Evolutionary conservation across 2,113 vertebrate genomes (phyloP), one percentile per base, ranked within the genome.

Genomic region (Anguilla japonica): DNA sequence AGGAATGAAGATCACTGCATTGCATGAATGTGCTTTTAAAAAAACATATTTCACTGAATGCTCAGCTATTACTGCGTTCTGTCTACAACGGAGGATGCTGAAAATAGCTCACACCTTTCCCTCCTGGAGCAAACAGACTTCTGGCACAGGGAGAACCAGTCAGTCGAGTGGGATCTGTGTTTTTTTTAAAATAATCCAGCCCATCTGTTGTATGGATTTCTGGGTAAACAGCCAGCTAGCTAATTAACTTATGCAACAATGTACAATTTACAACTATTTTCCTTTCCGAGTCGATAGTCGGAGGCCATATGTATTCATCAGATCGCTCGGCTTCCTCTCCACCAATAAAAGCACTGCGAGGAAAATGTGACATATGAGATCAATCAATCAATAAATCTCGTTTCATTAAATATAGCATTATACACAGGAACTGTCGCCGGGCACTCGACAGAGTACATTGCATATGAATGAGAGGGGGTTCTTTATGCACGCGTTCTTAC

Each of bases 191-290:
- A 67, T 67, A 26, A 22, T 26, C 22, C 60, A 67, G 60, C 8
- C 60, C 60, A 67, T 22, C 60, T 22, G 60, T 20, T 26, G 8
- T 53, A 67, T 67, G 60, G 60, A 67, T 26, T 67, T 67, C 3
- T 67, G 60, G 60, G 18, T 67, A 67, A 67, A 67, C 22, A 67
- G 60, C 60, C 60, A 67, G 22, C 60, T 26, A 67, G 60, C 60
- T 67, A 67, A 67, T 67, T 67, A 67, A 67, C 60, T 67, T 22
- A 67, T 67, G 60, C 60, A 67, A 67, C 60, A 67, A 67, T 22
- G 60, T 67, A 67, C 60, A 67, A 67, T 67, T 67, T 67, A 67
- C 60, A 67, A 67, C 60, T 67, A 26, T 67, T 67, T 63, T 67
- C 8, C 20, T 26, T 26, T 67, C 26, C 50, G 60, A 67, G 60